Percentiles rank a stretch among this genome's conserved stretches.
Evolutionary conservation across 2,113 vertebrate species (phyloP).

Genomic region (Cinclus mexicanus): DNA sequence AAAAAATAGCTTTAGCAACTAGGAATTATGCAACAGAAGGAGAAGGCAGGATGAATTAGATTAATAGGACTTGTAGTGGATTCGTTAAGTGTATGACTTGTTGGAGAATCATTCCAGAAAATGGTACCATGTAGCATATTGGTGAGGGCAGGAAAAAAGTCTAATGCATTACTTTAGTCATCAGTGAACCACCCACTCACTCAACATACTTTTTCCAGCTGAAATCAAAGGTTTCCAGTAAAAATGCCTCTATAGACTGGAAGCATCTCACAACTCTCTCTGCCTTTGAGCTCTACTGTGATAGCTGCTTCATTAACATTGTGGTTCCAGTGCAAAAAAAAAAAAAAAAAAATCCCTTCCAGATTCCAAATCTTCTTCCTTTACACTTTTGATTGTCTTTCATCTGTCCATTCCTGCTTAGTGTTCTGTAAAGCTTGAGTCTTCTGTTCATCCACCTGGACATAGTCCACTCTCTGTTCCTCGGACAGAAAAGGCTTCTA

Average conservation of each 20-base stretch:
- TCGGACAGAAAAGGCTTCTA: slow-evolving; percentile 90
- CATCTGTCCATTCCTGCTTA: slow-evolving; percentile 94
- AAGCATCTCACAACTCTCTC: not conserved
- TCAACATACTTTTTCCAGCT: not conserved
- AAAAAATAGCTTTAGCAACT: slow-evolving; percentile 57
- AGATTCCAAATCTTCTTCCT: not conserved
- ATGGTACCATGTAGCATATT: slow-evolving; percentile 60
- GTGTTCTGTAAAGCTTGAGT: slow-evolving; percentile 97
- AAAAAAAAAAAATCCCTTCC: not conserved
- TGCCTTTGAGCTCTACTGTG: not conserved
- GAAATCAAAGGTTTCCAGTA: slow-evolving; percentile 23
- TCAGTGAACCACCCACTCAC: slow-evolving; percentile 13
- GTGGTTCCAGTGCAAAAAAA: slow-evolving; percentile 62
- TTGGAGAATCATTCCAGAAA: slow-evolving; percentile 21
- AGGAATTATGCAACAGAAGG: slow-evolving; percentile 31
- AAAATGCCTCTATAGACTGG: not conserved
- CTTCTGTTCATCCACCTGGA: slow-evolving; percentile 95
- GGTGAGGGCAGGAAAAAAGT: slow-evolving; percentile 11
- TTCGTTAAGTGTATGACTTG: not conserved
- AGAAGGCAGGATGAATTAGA: slow-evolving; percentile 18
- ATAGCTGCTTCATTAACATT: slow-evolving; percentile 33
- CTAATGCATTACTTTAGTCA: not conserved
- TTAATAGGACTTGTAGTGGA: slow-evolving; percentile 58
- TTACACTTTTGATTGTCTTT: slow-evolving; percentile 90
- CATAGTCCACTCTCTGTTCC: slow-evolving; percentile 93